A percentile compares a stretch with the other conserved stretches of the same genome.
phyloP scores from a whole-genome alignment of 2,113 vertebrate species.

The Ascaphus truei region DNA sequence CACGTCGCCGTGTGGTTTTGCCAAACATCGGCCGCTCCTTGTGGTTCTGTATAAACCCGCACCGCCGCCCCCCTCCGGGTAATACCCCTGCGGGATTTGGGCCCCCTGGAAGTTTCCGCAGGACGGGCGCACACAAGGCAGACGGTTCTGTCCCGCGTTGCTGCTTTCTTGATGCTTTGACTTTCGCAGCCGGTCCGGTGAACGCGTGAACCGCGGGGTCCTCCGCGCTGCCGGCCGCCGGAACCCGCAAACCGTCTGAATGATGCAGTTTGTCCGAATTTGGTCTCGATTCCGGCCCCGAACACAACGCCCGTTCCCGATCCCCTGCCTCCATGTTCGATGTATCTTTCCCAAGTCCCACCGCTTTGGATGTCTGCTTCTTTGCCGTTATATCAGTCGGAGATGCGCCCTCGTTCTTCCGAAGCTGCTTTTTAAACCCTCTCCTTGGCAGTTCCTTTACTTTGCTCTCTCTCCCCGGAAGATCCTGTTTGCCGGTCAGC shows the following conservation, averaged over 20 bases:
- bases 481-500: background rate
- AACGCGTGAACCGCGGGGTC: background rate
- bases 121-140: too few species aligned
- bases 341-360: too few species aligned
- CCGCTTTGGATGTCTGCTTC: background rate
- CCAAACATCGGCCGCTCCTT: too few species aligned
- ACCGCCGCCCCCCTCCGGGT: too few species aligned
- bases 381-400: background rate
- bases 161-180: background rate
- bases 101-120: background rate
- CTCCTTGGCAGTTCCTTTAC: background rate
- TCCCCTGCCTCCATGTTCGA: background rate
- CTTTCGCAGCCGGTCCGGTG: background rate
- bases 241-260: background rate
- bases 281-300: background rate
- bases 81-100: too few species aligned
- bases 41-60: too few species aligned
- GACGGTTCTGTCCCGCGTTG: too few species aligned
- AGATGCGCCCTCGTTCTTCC: background rate
- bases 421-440: fast-evolving
- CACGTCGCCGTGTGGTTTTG: too few species aligned
- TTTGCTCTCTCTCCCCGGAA: fast-evolving
- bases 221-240: too few species aligned
- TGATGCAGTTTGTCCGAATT: background rate
- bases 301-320: background rate